Evolutionary conservation across 2,888 invertebrate species (phyloP).

Genomic region (Agapostemon virescens): DNA sequence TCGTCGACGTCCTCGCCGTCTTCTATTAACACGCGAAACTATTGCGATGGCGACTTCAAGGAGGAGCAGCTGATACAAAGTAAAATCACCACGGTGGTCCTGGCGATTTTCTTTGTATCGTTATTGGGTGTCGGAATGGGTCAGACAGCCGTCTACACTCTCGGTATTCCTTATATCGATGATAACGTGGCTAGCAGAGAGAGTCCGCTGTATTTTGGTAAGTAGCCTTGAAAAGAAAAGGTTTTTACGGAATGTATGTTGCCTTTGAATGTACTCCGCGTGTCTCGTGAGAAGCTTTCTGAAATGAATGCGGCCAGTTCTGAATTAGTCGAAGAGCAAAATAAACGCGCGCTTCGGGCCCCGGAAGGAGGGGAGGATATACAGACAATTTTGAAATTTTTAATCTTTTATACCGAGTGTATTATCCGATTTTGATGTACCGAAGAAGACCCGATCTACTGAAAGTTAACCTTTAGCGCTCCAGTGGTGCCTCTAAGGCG

Average conservation of each 20-base stretch:
- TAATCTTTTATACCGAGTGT: too few species aligned
- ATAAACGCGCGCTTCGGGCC: too few species aligned
- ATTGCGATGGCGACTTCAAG: constrained; percentile 84
- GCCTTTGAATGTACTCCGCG: neutral
- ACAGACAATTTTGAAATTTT: too few species aligned
- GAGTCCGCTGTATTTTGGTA: constrained; percentile 95
- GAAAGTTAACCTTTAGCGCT: too few species aligned
- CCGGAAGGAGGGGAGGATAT: too few species aligned
- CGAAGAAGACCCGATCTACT: too few species aligned
- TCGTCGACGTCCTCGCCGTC: constrained; percentile 61
- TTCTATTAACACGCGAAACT: constrained; percentile 70
- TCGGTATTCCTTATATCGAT: constrained; percentile 96
- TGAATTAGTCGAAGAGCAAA: too few species aligned
- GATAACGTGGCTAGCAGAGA: constrained; percentile 96
- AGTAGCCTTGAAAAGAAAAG: constrained; percentile 73
- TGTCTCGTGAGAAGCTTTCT: too few species aligned
- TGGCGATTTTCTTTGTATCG: constrained; percentile 93
- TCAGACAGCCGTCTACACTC: constrained; percentile 94
- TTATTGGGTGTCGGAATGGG: constrained; percentile 94
- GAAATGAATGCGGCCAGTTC: neutral
- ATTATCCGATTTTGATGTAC: too few species aligned
- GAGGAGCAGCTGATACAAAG: constrained; percentile 87
- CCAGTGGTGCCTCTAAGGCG: too few species aligned
- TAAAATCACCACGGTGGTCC: constrained; percentile 89
- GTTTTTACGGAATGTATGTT: neutral